Percentiles rank a stretch among this genome's conserved stretches.
Evolutionary conservation across 2,113 vertebrate genomes (phyloP).

Genomic region (Eurypyga helias): DNA sequence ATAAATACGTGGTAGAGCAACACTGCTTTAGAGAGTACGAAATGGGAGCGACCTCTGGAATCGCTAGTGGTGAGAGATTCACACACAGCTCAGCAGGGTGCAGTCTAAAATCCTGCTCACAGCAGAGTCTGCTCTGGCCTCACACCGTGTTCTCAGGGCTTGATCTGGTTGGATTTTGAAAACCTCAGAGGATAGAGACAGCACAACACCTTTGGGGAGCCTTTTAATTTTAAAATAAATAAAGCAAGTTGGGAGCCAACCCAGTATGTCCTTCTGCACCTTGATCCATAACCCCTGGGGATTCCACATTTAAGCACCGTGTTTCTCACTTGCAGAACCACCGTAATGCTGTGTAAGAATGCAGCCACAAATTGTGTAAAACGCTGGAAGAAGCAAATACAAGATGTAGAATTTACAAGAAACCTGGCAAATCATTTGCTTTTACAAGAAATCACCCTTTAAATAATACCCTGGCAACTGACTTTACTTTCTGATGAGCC

Average conservation of each 20-base stretch:
- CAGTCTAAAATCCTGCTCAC: neutral
- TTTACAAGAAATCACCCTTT: neutral
- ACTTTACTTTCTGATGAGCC: neutral
- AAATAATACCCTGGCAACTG: neutral
- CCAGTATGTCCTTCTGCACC: neutral
- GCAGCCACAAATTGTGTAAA: neutral
- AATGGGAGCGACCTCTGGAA: neutral
- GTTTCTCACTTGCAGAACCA: neutral
- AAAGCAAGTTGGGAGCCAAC: neutral
- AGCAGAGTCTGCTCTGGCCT: neutral
- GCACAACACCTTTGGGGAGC: neutral
- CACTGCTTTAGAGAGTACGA: rapidly evolving
- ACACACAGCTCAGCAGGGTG: neutral
- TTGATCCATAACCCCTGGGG: neutral
- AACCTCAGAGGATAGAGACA: neutral
- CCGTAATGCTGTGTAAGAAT: neutral
- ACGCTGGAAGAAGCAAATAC: neutral
- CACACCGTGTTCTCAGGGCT: neutral
- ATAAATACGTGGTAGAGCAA: neutral
- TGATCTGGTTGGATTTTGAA: neutral
- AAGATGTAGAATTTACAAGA: neutral
- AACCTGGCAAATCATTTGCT: neutral
- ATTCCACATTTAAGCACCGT: neutral
- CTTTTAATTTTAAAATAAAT: neutral
- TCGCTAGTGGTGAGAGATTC: neutral